Base-by-base conservation (phyloP, 2,113 vertebrate species). In the Hirundichthys speculiger region DNA sequence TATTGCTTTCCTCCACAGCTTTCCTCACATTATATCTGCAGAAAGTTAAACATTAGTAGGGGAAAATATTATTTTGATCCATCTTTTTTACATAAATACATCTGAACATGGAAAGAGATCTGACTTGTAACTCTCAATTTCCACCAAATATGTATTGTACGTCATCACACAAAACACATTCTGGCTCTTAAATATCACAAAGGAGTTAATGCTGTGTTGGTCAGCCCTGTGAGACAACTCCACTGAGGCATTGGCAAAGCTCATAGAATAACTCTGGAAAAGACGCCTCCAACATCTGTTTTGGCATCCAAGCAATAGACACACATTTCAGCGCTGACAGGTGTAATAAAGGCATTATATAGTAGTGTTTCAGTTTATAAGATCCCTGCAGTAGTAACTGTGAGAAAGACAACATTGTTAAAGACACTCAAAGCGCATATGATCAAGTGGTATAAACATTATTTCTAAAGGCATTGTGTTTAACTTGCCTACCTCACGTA, bases 361-460 rank as follows among this genome's bases (percentile, higher is more conserved):
- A 54, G 54, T 20, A 69, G 45, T 20, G 55, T 53, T 80, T 77
- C 13, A 51, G 47, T 80, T 76, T 61, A 73, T 62, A 25, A 5
- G 30, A 38, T 19, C 24, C 47, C 30, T 38, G 67, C 13, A 40
- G 59, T 25, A 27, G 49, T 48, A 75, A 47, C 19, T 18, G 14
- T 30, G 19, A 18, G 58, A 86, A 80, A 51, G 34, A 80, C 48
- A 72, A 81, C 65, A 84, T 59, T 4, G 24, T 83, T 77, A 77
- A 80, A 77, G 16, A 66, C 21, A 43, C 20, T 66, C 27, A 45
- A 54, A 47, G 30, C 39, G 1, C 38, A 12, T 18, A 58, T 53
- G 72, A 38, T 69, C 56, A 68, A 73, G 49, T 40, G 18, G 15
- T 54, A 34, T 52, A 83, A n/a, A 60, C 12, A 49, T 13, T 56